Conservation (phyloP, 2,113 vertebrate species). For the Podarcis raffonei region DNA sequence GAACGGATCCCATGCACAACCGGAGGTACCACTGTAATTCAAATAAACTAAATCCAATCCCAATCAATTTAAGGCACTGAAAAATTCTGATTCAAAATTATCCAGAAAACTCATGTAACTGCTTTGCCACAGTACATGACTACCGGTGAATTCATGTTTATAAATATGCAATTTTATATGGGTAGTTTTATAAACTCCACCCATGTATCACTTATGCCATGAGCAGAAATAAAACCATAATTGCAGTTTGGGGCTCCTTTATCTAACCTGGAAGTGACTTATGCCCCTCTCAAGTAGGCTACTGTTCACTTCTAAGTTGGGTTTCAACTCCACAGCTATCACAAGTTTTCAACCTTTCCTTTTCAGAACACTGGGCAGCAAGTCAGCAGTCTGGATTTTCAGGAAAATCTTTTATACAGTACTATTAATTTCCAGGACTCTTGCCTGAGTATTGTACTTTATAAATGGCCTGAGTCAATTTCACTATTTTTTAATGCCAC, state of each 20-base stretch:
- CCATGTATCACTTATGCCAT: background rate
- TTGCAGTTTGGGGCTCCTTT: background rate
- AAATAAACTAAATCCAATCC: background rate
- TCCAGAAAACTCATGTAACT: background rate
- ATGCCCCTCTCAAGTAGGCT: background rate
- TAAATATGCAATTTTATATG: background rate
- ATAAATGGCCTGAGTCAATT: background rate
- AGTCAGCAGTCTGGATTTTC: background rate
- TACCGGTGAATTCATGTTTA: background rate
- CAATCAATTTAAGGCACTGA: background rate
- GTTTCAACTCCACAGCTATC: background rate
- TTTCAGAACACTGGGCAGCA: background rate
- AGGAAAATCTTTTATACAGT: too few species aligned
- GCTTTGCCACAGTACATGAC: background rate
- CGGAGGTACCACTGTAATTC: too few species aligned
- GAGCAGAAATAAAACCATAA: background rate
- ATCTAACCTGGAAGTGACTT: background rate
- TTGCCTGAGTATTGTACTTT: background rate
- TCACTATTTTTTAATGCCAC: background rate
- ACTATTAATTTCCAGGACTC: background rate
- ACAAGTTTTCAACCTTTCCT: background rate
- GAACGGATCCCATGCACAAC: too few species aligned
- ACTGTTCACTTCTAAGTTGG: background rate
- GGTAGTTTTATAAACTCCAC: background rate
- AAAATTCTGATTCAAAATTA: background rate